phyloP scores from a whole-genome alignment of 92 coral and sea anemone genomes.

The Zoanthus solanderi region DNA sequence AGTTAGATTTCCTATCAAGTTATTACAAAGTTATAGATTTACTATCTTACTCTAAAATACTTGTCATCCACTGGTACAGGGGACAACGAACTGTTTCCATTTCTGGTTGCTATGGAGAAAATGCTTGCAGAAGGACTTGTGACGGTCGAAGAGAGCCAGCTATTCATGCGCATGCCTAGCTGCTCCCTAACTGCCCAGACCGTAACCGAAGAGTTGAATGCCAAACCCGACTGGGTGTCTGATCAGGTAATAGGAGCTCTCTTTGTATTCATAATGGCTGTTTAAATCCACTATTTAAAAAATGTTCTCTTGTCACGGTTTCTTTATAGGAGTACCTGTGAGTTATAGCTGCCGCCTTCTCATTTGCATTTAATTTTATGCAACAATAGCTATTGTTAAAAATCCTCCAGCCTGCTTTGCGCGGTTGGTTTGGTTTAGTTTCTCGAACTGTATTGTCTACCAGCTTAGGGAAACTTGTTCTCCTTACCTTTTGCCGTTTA shows the following conservation, averaged over 20 bases:
- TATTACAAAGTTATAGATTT: not conserved
- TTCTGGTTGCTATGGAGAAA: constrained; percentile 90
- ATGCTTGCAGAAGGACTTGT: constrained; percentile 70
- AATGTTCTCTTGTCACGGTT: not conserved
- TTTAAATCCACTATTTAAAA: not conserved
- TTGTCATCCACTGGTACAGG: constrained; percentile 50
- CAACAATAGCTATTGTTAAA: no score
- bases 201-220: constrained; percentile 11
- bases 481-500: no score
- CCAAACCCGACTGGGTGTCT: constrained; percentile 83
- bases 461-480: no score
- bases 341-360: no score
- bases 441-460: no score
- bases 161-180: constrained; percentile 61
- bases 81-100: constrained; percentile 90
- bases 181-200: not conserved
- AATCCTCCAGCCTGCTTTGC: no score
- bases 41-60: not conserved
- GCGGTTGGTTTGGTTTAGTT: no score
- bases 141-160: constrained; percentile 79
- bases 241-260: constrained; percentile 29
- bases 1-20: no score
- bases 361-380: no score
- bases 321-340: no score
- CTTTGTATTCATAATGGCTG: not conserved